A percentile compares a stretch with the other conserved stretches of the same genome.
Conservation (phyloP, 2,797 vertebrate genomes). For the Poeciliopsis gracilis region DNA sequence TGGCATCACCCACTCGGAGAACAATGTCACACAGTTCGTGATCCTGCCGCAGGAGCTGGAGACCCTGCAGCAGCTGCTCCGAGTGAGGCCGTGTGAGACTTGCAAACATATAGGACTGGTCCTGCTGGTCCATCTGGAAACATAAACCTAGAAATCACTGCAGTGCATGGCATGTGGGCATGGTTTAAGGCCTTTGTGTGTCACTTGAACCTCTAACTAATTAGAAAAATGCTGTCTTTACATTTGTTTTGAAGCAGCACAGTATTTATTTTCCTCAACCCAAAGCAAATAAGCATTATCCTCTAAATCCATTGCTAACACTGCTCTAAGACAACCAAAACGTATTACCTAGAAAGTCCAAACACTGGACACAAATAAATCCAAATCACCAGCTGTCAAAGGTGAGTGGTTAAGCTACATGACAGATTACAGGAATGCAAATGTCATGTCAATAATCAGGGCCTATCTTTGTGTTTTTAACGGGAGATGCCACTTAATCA, state of each 20-base stretch:
- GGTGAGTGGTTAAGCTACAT: neutral
- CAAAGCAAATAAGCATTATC: slow-evolving; percentile 34
- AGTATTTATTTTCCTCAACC: slow-evolving; percentile 9
- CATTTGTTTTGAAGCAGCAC: slow-evolving; percentile 11
- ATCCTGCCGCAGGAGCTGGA: slow-evolving; percentile 96
- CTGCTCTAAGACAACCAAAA: slow-evolving; percentile 22
- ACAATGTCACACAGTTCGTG: slow-evolving; percentile 96
- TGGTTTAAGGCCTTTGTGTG: neutral
- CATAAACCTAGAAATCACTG: slow-evolving; percentile 37
- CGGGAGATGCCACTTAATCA: slow-evolving; percentile 39
- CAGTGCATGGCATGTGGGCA: neutral
- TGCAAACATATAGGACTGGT: slow-evolving; percentile 97
- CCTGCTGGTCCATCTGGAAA: slow-evolving; percentile 94
- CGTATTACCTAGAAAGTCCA: neutral
- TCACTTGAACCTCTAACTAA: slow-evolving; percentile 5
- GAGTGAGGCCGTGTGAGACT: slow-evolving; percentile 95
- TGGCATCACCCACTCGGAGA: slow-evolving; percentile 94
- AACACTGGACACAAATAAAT: neutral
- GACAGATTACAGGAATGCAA: neutral
- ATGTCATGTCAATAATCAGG: neutral
- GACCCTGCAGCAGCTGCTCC: slow-evolving; percentile 96
- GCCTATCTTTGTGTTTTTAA: slow-evolving; percentile 43
- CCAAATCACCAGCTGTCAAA: neutral
- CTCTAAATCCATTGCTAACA: slow-evolving; percentile 41
- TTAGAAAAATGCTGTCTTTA: neutral